A percentile compares a stretch with the other conserved stretches of the same genome.
phyloP scores from a whole-genome alignment of 2,888 invertebrate species.

The Amaurobius ferox region DNA sequence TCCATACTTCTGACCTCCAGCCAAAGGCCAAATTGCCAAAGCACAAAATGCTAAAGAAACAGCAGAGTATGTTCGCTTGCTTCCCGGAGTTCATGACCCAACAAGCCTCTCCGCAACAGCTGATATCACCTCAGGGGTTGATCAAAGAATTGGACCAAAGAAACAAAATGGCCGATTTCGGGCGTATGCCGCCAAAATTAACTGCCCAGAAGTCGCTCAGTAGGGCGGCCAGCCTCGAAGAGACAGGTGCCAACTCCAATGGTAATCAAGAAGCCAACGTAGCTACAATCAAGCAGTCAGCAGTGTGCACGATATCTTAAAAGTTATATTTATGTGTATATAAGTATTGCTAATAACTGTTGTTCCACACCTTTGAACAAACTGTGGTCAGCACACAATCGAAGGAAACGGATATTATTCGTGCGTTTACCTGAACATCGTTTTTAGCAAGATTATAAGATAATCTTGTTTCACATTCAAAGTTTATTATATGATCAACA shows the following conservation, averaged over 20 bases:
- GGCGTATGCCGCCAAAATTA: constrained; percentile 33
- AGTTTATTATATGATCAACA: too few species aligned
- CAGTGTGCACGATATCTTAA: constrained; percentile 65
- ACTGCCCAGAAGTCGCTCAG: constrained; percentile 58
- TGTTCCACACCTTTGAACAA: background rate
- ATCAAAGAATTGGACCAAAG: constrained; percentile 45
- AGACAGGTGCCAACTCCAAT: constrained; percentile 41
- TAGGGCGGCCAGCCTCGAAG: constrained; percentile 62
- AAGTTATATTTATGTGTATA: constrained; percentile 1
- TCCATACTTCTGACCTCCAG: constrained; percentile 30
- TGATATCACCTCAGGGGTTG: constrained; percentile 46
- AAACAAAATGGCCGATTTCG: constrained; percentile 43
- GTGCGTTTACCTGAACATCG: too few species aligned
- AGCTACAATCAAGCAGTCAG: constrained; percentile 44
- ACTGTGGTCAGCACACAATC: background rate
- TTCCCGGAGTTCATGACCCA: constrained; percentile 74
- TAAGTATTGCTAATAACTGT: background rate
- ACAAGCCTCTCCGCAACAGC: constrained; percentile 56
- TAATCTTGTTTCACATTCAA: too few species aligned
- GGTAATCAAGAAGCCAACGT: constrained; percentile 37
- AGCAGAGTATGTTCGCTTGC: constrained; percentile 75
- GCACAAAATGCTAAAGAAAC: constrained; percentile 75
- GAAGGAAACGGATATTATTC: background rate
- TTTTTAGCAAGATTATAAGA: too few species aligned
- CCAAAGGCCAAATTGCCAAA: constrained; percentile 73